A percentile compares a stretch with the other conserved stretches of the same genome.
phyloP scores from a whole-genome alignment of 2,888 invertebrate species.

The Drosophila engyochracea region DNA sequence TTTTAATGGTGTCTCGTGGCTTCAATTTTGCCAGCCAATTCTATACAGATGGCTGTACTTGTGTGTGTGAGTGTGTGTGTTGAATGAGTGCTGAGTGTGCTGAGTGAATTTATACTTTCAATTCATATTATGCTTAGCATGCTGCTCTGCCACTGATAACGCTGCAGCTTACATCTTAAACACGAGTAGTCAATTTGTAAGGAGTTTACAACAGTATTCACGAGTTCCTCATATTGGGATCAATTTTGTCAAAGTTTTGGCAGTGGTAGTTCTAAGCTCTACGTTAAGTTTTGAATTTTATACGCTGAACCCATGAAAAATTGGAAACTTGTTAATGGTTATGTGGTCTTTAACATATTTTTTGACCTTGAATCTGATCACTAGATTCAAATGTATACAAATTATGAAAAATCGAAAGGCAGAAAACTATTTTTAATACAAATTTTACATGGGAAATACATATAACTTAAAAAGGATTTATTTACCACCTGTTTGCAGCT shows the following conservation, averaged over 20 bases:
- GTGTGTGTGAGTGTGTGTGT: slow-evolving; percentile 6
- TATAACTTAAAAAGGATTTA: background rate
- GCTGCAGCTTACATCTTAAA: background rate
- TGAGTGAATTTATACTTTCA: slow-evolving; percentile 46
- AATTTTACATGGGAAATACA: background rate
- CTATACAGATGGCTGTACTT: slow-evolving; percentile 8
- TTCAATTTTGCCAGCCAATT: slow-evolving; percentile 30
- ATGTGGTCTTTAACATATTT: background rate
- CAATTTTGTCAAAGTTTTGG: background rate
- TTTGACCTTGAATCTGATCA: background rate
- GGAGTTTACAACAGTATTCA: background rate
- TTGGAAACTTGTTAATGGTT: background rate
- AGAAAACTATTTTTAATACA: background rate
- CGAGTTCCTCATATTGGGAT: background rate
- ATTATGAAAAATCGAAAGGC: background rate
- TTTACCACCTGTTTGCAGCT: background rate
- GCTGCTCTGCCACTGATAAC: slow-evolving; percentile 37
- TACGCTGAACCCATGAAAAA: background rate
- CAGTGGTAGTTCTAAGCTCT: background rate
- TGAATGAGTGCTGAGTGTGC: background rate
- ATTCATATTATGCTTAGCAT: slow-evolving; percentile 32
- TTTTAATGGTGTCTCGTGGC: slow-evolving; percentile 47
- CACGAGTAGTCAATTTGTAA: background rate
- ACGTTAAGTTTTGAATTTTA: background rate
- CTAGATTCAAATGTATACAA: background rate